A percentile compares a stretch with the other conserved stretches of the same genome.
phyloP scores from a whole-genome alignment of 2,113 vertebrate genomes.

The Poecilia latipinna region DNA sequence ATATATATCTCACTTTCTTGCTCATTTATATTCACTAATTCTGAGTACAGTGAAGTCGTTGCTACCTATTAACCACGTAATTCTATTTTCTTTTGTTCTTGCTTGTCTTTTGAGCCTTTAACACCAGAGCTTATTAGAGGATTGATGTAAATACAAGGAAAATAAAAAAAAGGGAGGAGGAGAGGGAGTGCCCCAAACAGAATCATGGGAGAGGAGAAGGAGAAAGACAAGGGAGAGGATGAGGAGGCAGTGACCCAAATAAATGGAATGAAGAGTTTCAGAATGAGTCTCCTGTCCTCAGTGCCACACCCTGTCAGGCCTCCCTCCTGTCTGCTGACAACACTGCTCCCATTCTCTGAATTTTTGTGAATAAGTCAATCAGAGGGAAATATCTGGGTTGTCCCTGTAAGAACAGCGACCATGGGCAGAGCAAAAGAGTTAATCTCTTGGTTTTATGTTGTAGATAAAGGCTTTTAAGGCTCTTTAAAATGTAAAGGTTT shows the following conservation, averaged over 20 bases:
- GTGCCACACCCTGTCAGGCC: constrained; percentile 24
- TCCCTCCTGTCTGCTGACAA: not conserved
- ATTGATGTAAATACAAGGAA: constrained; percentile 28
- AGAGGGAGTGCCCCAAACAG: not conserved
- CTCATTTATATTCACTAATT: not conserved
- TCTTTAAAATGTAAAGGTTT: not conserved
- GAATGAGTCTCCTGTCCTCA: constrained; percentile 60
- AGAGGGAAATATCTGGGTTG: not conserved
- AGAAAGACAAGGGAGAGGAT: not conserved
- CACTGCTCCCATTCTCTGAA: not conserved
- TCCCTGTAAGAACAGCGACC: not conserved
- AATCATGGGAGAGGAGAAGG: not conserved
- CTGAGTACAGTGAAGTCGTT: not conserved
- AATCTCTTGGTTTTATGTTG: not conserved
- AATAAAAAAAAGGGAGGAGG: constrained; percentile 25
- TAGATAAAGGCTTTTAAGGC: constrained; percentile 1
- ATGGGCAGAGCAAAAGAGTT: not conserved
- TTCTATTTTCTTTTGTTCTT: constrained; percentile 1
- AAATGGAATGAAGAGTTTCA: constrained; percentile 62
- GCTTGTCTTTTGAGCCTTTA: constrained; percentile 9
- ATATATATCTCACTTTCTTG: not conserved
- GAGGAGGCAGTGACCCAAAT: constrained; percentile 67
- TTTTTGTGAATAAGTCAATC: not conserved
- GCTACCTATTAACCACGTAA: not conserved
- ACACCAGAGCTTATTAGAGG: constrained; percentile 21